Base-by-base conservation (phyloP, 2,888 invertebrate genomes). In the Antitype chi region DNA sequence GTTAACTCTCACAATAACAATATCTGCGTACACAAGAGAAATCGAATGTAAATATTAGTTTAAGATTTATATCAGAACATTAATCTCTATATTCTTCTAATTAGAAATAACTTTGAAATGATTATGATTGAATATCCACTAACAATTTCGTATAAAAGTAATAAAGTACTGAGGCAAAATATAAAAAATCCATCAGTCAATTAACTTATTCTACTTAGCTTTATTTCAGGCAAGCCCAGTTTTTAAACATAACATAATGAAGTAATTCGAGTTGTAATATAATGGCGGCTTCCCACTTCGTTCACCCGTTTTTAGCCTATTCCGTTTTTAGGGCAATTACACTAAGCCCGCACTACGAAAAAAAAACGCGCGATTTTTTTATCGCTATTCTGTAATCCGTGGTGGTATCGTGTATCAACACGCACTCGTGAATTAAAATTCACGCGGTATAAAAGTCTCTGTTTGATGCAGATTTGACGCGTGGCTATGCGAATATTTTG, bases 181-280 rank as follows among this genome's bases (percentile, higher is more conserved):
- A 84, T 81, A 60, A 64, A 74, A 84, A 80, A 80, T 20, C 57
- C 49, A 80, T 84, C 80, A 84, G 47, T 84, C 85, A 82, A 74
- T 80, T 63, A 80, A 70, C 13, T 73, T 68, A 59, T 66, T 70
- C 43, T 70, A 62, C 83, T 62, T 57, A 62, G 66, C 32, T 67
- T 67, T 82, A 66, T 62, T 76, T 78, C 11, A 67, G 70, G n/a
- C n/a, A n/a, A 66, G 60, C 53, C 28, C 28, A 66, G n/a, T 47
- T 82, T 74, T 66, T 62, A 25, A 57, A 62, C n/a, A 11, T 66
- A 57, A 62, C n/a, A 11, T 66, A 66, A 69, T 66, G 52, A 47
- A 6, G 28, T 64, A 38, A 28, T 69, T 70, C 38, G 49, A 52
- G 60, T 62, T 59, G 52, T 38, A 32, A 20, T 17, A n/a, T 57